Evolutionary conservation across 2,888 invertebrate species (phyloP).

Genomic region (Tipula helvola): DNA sequence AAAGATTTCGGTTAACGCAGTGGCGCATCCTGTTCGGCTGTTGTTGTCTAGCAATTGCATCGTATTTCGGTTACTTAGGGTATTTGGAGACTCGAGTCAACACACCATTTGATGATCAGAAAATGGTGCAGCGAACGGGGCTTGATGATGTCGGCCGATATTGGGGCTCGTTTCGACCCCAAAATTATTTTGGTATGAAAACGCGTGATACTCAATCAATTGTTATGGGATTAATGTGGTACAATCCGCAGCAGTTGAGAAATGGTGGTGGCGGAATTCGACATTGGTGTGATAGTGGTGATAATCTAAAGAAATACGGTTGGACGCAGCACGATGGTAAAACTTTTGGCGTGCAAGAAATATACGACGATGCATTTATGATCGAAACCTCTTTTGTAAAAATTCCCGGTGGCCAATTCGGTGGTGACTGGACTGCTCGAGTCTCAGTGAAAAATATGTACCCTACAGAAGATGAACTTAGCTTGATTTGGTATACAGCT

Average conservation of each 20-base stretch:
- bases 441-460: constrained; percentile 45
- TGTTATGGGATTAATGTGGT: constrained; percentile 95
- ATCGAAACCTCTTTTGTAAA: constrained; percentile 84
- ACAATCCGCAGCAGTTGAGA: constrained; percentile 55
- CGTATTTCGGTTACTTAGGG: constrained; percentile 64
- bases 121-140: constrained; percentile 57
- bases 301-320: constrained; percentile 66
- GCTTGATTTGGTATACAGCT: constrained; percentile 61
- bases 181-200: constrained; percentile 82
- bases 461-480: constrained; percentile 19
- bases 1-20: constrained; percentile 24
- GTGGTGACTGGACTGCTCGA: constrained; percentile 89
- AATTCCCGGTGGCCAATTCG: constrained; percentile 60
- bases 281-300: constrained; percentile 88
- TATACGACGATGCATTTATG: constrained; percentile 64
- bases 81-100: constrained; percentile 81
- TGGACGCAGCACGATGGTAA: constrained; percentile 92
- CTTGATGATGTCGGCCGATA: constrained; percentile 62
- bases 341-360: constrained; percentile 82
- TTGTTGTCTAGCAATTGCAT: constrained; percentile 53
- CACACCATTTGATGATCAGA: constrained; percentile 55
- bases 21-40: constrained; percentile 52
- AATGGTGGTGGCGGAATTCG: constrained; percentile 65
- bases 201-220: constrained; percentile 79
- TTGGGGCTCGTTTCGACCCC: constrained; percentile 91